Percentiles rank a stretch among this genome's conserved stretches.
These are phyloP conservation scores for Carcina quercana DNA, from an alignment of 2,888 invertebrate species.

Conservation along the genomic window DNA sequence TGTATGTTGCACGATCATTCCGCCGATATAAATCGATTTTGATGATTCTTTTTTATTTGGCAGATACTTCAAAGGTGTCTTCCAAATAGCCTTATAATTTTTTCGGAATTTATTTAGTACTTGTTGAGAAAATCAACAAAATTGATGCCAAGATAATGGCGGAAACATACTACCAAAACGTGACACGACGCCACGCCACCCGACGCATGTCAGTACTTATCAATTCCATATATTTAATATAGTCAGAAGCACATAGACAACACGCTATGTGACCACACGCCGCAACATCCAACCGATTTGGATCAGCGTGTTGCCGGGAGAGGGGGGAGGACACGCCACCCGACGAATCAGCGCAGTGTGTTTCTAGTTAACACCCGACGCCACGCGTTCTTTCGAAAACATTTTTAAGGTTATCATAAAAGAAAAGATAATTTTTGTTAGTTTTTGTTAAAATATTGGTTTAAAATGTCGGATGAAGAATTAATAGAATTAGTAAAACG, in stretches of 20 bases:
- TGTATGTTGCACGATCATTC: no score
- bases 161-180: conserved; percentile 1
- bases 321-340: conserved; percentile 7
- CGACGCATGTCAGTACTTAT: conserved; percentile 7
- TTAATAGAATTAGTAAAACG: conserved; percentile 9
- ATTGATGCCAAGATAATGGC: no score
- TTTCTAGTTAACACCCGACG: conserved; percentile 11
- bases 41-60: no score
- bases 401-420: background rate
- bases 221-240: conserved; percentile 6
- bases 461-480: conserved; percentile 4
- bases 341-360: conserved; percentile 9
- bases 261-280: conserved; percentile 1
- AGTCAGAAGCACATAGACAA: background rate
- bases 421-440: conserved; percentile 4
- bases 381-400: conserved; percentile 6
- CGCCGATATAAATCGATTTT: no score
- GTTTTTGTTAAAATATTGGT: conserved; percentile 6
- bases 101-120: no score
- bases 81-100: no score
- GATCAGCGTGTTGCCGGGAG: conserved; percentile 8
- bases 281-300: conserved; percentile 4
- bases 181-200: conserved; percentile 5
- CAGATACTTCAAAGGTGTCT: no score
- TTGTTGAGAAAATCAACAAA: no score